Conservation (phyloP, 1,140 invertebrate species). For the Holcopasites calliopsidis region DNA sequence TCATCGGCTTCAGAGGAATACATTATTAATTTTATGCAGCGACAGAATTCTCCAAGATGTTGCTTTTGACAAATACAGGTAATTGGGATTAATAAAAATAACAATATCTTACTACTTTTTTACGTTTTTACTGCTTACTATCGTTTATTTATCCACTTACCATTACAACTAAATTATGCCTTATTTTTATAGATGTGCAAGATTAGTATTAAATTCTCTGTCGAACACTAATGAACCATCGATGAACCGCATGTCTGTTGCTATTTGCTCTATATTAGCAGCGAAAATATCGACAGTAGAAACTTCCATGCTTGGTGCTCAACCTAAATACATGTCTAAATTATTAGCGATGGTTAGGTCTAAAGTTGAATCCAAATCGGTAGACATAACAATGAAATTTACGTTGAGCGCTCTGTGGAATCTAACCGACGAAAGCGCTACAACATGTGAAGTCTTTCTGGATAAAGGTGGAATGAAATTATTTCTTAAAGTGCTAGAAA, state of each 20-base stretch:
- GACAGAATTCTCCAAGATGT: conserved; percentile 89
- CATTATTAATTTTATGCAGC: conserved; percentile 88
- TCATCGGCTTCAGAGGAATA: conserved; percentile 89
- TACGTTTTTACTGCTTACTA: not conserved
- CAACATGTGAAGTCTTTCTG: conserved; percentile 87
- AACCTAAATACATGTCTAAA: conserved; percentile 87
- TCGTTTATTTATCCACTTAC: not conserved
- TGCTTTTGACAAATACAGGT: conserved; percentile 86
- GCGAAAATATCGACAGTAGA: conserved; percentile 88
- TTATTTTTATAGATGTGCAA: conserved; percentile 81
- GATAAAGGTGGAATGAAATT: conserved; percentile 85
- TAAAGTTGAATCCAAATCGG: conserved; percentile 82
- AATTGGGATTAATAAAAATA: conserved; percentile 36
- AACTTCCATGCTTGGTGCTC: conserved; percentile 86
- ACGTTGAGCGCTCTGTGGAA: conserved; percentile 92
- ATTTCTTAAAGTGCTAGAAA: conserved; percentile 85
- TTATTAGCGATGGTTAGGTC: conserved; percentile 85
- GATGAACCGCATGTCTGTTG: conserved; percentile 91
- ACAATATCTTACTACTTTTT: not conserved
- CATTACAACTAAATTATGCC: conserved; percentile 1
- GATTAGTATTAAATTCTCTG: conserved; percentile 88
- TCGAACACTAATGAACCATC: conserved; percentile 87
- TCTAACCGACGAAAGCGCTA: conserved; percentile 88
- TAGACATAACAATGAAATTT: conserved; percentile 90
- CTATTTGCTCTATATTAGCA: conserved; percentile 88